phyloP scores from a whole-genome alignment of 2,888 invertebrate genomes.

The Beris chalybata region DNA sequence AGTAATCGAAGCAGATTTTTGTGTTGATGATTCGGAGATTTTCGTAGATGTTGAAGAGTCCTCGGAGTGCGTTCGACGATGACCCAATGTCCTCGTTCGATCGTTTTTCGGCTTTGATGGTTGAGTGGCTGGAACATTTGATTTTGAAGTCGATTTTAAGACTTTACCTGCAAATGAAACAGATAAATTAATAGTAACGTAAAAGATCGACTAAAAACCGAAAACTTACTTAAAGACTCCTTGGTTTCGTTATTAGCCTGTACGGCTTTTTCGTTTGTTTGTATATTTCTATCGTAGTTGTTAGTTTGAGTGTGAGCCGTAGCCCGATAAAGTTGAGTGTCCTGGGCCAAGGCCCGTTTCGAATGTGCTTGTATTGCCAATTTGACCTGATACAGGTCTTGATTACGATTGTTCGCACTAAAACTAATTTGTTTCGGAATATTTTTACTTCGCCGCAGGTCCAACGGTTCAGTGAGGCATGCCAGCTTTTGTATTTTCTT shows the following conservation, averaged over 20 bases:
- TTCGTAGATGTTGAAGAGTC: slow-evolving; percentile 43
- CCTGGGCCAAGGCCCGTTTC: slow-evolving; percentile 52
- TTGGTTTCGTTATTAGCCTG: slow-evolving; percentile 49
- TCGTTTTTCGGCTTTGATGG: slow-evolving; percentile 43
- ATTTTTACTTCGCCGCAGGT: slow-evolving; percentile 46
- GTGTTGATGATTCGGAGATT: neutral
- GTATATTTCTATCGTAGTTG: slow-evolving; percentile 45
- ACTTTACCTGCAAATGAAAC: slow-evolving; percentile 46
- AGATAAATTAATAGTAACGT: neutral
- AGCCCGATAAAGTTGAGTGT: slow-evolving; percentile 52
- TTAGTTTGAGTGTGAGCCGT: slow-evolving; percentile 48
- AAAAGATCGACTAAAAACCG: neutral
- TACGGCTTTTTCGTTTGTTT: slow-evolving; percentile 50
- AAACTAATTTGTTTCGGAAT: slow-evolving; percentile 46
- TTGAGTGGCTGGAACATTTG: slow-evolving; percentile 38
- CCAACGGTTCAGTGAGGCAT: slow-evolving; percentile 57
- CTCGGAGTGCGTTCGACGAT: slow-evolving; percentile 54
- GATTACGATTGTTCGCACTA: slow-evolving; percentile 48
- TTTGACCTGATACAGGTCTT: slow-evolving; percentile 56
- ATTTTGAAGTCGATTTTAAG: slow-evolving; percentile 45
- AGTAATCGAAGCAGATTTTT: slow-evolving; percentile 8
- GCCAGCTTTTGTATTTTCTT: slow-evolving; percentile 68
- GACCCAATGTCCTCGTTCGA: slow-evolving; percentile 42
- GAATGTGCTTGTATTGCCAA: slow-evolving; percentile 56
- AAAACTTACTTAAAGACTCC: slow-evolving; percentile 39